Evolutionary conservation across 2,113 vertebrate genomes (phyloP), one percentile per base, ranked within the genome.

Genomic region (Willisornis vidua): DNA sequence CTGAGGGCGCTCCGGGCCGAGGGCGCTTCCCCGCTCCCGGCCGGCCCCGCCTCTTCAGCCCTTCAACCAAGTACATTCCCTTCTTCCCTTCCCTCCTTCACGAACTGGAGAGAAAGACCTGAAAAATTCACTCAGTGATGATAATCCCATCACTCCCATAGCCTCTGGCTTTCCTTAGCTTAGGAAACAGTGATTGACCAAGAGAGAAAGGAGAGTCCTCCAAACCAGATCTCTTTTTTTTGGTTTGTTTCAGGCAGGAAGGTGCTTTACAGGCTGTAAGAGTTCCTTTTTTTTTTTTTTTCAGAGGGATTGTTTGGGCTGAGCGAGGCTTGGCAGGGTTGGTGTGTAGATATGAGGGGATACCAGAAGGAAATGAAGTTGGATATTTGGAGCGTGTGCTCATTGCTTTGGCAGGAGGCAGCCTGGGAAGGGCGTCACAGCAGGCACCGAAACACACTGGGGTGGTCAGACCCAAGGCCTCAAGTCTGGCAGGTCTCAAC

Each of bases 301-400:
- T 62, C 84, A 55, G 76, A 79, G 48, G 57, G 73, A 82, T 59
- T 79, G 78, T 85, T 89, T 89, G 71, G 57, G 62, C 87, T 84
- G 51, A 72, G 70, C 66, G 79, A 67, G 76, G 77, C 87, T 94
- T 94, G 95, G 92, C 81, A 75, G 85, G 77, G 61, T 55, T 85
- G 85, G 45, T 85, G 85, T n/a, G 45, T 94, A 87, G 89, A 89
- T 82, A 81, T 0, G 85, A 97, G 81, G 79, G 54, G 75, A 82
- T 81, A 94, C 19, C 90, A 91, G 49, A 52, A 90, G 94, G 90
- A 94, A 95, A 94, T 79, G 71, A 91, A 85, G 81, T 35, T 51
- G 89, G 92, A 89, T 94, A 67, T 84, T 51, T 95, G 0, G 5
- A 2, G 70, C 51, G 43, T 63, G 81, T 33, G 93, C 92, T 94